Conservation (phyloP, 2,888 invertebrate genomes). For the Agelastica alni region DNA sequence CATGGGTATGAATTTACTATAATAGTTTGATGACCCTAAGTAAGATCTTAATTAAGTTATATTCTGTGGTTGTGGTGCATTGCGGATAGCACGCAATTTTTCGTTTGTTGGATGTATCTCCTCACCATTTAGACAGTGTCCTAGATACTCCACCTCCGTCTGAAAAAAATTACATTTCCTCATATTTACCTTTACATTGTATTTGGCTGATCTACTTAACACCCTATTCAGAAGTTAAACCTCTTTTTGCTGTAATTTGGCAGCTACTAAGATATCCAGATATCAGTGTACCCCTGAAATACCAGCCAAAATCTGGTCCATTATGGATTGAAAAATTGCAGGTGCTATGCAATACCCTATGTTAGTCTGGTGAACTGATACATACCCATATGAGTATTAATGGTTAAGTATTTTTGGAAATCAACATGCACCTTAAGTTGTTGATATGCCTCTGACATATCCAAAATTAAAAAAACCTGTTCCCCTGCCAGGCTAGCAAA, state of each 20-base stretch:
- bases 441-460: background rate
- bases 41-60: too few species aligned
- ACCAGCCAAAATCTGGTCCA: too few species aligned
- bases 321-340: background rate
- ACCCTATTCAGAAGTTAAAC: too few species aligned
- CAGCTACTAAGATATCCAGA: background rate
- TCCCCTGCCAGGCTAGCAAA: constrained; percentile 41
- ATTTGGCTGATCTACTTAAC: background rate
- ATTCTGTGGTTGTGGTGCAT: too few species aligned
- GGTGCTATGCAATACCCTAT: background rate
- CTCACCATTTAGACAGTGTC: background rate
- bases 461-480: constrained; percentile 31
- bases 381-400: constrained; percentile 12
- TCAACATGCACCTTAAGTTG: background rate
- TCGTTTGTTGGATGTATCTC: background rate
- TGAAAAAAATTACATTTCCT: background rate
- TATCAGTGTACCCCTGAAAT: background rate
- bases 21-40: background rate
- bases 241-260: background rate
- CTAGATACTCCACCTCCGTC: background rate
- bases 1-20: background rate
- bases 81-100: background rate
- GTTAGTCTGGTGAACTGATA: background rate
- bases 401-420: constrained; percentile 2
- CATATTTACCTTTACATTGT: background rate